Conservation (phyloP, 2,113 vertebrate species). For the Bujurquina vittata region DNA sequence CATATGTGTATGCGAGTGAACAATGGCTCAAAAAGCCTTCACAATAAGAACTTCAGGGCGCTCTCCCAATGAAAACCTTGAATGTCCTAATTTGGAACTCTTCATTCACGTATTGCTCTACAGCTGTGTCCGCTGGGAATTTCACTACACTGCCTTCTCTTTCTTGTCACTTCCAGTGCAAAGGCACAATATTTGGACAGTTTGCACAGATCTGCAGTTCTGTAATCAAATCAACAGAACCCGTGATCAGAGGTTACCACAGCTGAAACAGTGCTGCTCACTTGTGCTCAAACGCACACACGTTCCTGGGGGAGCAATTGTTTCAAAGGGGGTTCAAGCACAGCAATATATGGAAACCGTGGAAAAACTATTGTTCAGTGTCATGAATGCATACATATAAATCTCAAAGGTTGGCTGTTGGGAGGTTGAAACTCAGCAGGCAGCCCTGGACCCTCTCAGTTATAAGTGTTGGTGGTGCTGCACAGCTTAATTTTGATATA, state of each 20-base stretch:
- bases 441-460: neutral
- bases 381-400: conserved; percentile 48
- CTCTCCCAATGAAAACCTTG: conserved; percentile 24
- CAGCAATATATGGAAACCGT: conserved; percentile 5
- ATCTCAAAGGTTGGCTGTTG: conserved; percentile 17
- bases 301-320: conserved; percentile 36
- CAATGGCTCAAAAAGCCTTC: conserved; percentile 27
- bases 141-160: conserved; percentile 13
- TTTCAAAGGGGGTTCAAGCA: conserved; percentile 31
- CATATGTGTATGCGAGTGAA: neutral
- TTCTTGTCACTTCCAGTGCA: conserved; percentile 45
- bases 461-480: neutral
- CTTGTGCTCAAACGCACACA: conserved; percentile 17
- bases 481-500: neutral
- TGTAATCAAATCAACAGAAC: conserved; percentile 1
- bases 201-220: conserved; percentile 29
- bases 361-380: conserved; percentile 43
- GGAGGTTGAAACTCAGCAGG: conserved; percentile 10
- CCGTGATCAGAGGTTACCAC: conserved; percentile 38
- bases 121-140: conserved; percentile 22
- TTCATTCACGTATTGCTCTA: conserved; percentile 32
- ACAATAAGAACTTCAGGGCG: conserved; percentile 11
- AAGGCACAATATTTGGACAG: conserved; percentile 9
- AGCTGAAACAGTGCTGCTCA: conserved; percentile 10
- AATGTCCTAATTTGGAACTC: conserved; percentile 46